A percentile compares a stretch with the other conserved stretches of the same genome.
Conservation (phyloP, 2,113 vertebrate species). For the Mesoclemmys tuberculata region DNA sequence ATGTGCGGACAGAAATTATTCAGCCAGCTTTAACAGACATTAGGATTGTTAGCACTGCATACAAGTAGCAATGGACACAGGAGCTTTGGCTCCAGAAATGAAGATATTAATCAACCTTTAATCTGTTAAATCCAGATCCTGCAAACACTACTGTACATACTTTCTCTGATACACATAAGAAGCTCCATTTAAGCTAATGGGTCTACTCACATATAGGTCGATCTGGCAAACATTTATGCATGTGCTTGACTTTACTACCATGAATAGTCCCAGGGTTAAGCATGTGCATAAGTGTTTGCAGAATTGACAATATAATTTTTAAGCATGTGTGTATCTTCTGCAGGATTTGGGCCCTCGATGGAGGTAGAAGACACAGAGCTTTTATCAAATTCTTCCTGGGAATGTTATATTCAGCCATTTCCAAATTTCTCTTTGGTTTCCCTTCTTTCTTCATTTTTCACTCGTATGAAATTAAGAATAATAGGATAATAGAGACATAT, state of each 20-base stretch:
- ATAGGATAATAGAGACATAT: neutral
- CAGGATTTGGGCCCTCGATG: neutral
- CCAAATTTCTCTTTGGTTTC: neutral
- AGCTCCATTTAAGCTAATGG: neutral
- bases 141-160: accelerated
- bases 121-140: accelerated
- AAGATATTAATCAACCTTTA: neutral
- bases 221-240: neutral
- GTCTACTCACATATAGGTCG: neutral
- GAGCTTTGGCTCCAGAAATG: neutral
- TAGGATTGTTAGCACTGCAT: accelerated
- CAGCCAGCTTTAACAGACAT: neutral
- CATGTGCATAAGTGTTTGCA: accelerated
- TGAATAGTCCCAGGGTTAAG: neutral
- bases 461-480: neutral
- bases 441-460: neutral
- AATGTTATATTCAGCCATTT: neutral
- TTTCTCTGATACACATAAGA: accelerated
- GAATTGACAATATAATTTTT: neutral
- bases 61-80: neutral
- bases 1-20: neutral
- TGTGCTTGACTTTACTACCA: neutral
- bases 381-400: neutral
- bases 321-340: neutral
- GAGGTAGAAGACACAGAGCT: neutral